Percentiles rank a stretch among this genome's conserved stretches.
Evolutionary conservation across 1,140 invertebrate species (phyloP).

Genomic region (Habropoda laboriosa): DNA sequence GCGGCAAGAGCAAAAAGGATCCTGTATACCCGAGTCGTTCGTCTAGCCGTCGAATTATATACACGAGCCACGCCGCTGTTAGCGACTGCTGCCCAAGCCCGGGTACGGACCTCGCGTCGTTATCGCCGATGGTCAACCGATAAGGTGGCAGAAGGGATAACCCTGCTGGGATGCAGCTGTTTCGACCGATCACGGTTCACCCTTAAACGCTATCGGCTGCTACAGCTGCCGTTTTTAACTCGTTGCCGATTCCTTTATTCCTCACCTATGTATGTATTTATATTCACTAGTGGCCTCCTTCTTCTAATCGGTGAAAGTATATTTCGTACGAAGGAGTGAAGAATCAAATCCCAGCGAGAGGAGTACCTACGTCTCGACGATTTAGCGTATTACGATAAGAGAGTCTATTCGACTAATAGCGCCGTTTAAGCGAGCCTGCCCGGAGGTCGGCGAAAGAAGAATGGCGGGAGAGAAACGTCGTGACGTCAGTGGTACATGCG

Average conservation of each 20-base stretch:
- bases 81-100: background rate
- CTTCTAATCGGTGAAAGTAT: too few species aligned
- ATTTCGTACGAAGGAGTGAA: background rate
- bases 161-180: constrained; percentile 74
- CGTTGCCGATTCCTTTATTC: background rate
- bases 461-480: constrained; percentile 25
- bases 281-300: too few species aligned
- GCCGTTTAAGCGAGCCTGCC: constrained; percentile 46
- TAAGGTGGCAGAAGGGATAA: constrained; percentile 43
- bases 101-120: constrained; percentile 15
- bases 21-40: constrained; percentile 9
- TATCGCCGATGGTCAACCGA: constrained; percentile 64
- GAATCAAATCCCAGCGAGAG: background rate
- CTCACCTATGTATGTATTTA: too few species aligned
- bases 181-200: constrained; percentile 58
- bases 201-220: constrained; percentile 63
- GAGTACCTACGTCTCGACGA: constrained; percentile 1
- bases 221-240: constrained; percentile 35
- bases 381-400: constrained; percentile 30
- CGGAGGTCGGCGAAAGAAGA: constrained; percentile 32
- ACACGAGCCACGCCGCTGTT: constrained; percentile 13
- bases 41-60: constrained; percentile 36
- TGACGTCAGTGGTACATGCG: constrained; percentile 50
- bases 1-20: background rate
- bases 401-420: constrained; percentile 43